Percentiles rank a stretch among this genome's conserved stretches.
Conservation (phyloP, 2,797 vertebrate genomes). For the Poliocrania exsul region DNA sequence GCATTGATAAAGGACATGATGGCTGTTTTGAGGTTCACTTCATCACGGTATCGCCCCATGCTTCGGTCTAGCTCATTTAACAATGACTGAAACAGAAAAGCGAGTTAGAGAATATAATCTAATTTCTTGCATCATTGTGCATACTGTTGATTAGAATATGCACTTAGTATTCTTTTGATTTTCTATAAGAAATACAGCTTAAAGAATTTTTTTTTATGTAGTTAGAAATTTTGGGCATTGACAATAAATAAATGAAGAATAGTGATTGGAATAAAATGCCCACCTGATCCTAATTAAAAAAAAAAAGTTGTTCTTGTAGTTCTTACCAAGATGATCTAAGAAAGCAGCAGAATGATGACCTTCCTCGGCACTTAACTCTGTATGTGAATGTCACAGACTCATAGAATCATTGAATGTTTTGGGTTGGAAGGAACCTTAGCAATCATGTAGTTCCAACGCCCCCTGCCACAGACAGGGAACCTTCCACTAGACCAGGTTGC, state of each 20-base stretch:
- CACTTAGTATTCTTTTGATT: background rate
- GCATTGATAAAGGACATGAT: slow-evolving; percentile 99
- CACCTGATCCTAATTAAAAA: background rate
- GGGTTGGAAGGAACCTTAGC: background rate
- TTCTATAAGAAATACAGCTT: background rate
- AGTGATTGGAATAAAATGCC: background rate
- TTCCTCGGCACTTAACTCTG: background rate
- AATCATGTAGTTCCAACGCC: background rate
- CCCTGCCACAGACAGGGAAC: background rate
- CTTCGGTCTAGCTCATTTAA: slow-evolving; percentile 93
- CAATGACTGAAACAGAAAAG: slow-evolving; percentile 80
- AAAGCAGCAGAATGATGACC: background rate
- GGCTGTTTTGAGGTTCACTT: slow-evolving; percentile 96
- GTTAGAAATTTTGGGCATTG: background rate
- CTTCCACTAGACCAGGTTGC: background rate
- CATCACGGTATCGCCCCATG: slow-evolving; percentile 91
- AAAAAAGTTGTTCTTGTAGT: background rate
- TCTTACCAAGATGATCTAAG: background rate
- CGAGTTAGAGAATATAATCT: background rate
- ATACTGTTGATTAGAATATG: background rate
- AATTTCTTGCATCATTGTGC: background rate
- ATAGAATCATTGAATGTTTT: background rate
- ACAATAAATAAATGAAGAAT: background rate
- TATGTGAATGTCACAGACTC: background rate
- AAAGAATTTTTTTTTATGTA: background rate